Percentiles rank a stretch among this genome's conserved stretches.
Conservation (phyloP, 2,113 vertebrate genomes). For the Pygoscelis adeliae region DNA sequence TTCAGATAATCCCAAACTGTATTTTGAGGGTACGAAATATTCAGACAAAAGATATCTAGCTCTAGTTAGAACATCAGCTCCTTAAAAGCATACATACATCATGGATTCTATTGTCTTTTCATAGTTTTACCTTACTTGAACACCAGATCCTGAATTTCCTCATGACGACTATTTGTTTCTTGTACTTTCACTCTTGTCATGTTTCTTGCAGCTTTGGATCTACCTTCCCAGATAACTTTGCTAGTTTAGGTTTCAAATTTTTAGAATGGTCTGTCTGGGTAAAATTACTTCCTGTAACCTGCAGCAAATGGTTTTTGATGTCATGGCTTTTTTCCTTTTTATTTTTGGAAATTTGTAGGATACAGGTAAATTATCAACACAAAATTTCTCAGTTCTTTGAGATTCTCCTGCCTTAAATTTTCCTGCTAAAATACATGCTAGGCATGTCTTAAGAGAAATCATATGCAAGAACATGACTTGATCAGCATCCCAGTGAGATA, state of each 20-base stretch:
- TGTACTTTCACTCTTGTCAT: background rate
- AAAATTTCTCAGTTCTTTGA: slow-evolving; percentile 6
- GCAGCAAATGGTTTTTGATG: background rate
- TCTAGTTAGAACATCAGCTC: background rate
- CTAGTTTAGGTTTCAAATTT: background rate
- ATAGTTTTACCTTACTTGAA: background rate
- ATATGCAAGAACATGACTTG: slow-evolving; percentile 20
- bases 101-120: background rate
- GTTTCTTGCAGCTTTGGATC: background rate
- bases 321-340: background rate
- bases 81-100: background rate
- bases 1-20: background rate
- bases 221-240: background rate
- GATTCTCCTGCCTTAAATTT: background rate
- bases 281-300: background rate
- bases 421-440: background rate
- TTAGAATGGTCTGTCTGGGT: background rate
- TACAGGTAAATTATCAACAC: background rate
- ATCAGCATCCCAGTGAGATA: slow-evolving; percentile 60
- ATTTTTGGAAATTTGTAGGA: background rate
- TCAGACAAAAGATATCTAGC: background rate
- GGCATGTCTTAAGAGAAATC: slow-evolving; percentile 40
- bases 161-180: background rate
- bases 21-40: background rate
- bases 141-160: background rate